Evolutionary conservation across 2,113 vertebrate genomes (phyloP), one percentile per base, ranked within the genome.

Genomic region (Narcine bancroftii): DNA sequence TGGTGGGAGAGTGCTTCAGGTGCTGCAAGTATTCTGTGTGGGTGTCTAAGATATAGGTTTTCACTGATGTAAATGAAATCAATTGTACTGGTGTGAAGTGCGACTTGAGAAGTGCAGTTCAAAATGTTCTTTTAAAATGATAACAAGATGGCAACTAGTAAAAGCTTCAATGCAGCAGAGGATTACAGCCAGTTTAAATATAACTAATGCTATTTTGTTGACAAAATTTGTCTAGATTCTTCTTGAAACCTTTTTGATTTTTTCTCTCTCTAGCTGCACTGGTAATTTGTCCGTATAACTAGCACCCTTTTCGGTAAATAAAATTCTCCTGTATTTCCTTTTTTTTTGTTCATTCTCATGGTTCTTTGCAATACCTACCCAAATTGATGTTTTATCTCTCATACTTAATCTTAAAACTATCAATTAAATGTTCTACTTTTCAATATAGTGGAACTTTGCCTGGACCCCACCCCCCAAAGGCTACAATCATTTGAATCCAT

Each of bases 31-130:
- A 60, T 56, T 63, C 81, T 33, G 56, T 60, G 81, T 39, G 81
- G 81, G 81, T 60, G 50, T 87, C 81, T 87, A 36, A 33, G 50
- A n/a, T 29, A 87, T 87, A 87, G 36, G 81, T 87, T 87, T 60
- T n/a, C 33, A 3, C 15, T 83, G 50, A 60, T 60, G 81, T 60
- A 87, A 87, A 87, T 87, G 33, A 60, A 53, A 87, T 87, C 81
- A 87, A 87, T 85, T 60, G 60, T 87, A 60, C 60, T 87, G 56
- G 33, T 60, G 53, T 36, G 33, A n/a, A 36, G 77, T 26, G 33
- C 45, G 50, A 33, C 24, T 81, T 81, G 77, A 53, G 50, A 60
- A 60, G 53, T 60, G n/a, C 3, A 39, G 81, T 56, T 87, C n/a
- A 56, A 87, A 87, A 56, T 15, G 1, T 60, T 60, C 53, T 87